These are phyloP conservation scores for Thunnus albacares DNA, from an alignment of 2,797 vertebrate species.

Conservation along the genomic window DNA sequence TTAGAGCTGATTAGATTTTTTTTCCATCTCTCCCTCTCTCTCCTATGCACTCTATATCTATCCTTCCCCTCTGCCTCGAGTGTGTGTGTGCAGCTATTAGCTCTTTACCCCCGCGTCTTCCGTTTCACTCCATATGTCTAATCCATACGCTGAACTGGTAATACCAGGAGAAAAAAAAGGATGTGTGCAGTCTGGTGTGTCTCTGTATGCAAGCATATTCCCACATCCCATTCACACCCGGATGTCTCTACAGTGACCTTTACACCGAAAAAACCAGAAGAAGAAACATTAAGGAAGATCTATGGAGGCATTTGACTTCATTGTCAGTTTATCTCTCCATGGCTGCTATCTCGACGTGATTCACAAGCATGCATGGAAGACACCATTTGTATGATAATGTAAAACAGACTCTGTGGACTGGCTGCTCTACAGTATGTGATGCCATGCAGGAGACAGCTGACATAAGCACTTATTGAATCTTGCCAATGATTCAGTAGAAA, in stretches of 20 bases:
- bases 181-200: constrained; percentile 6
- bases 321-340: constrained; percentile 50
- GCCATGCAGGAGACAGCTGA: constrained; percentile 64
- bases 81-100: constrained; percentile 23
- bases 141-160: constrained; percentile 34
- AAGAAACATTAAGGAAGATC: constrained; percentile 41
- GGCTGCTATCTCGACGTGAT: constrained; percentile 13
- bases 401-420: constrained; percentile 43
- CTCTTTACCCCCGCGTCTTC: constrained; percentile 28
- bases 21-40: background rate
- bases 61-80: constrained; percentile 1
- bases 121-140: constrained; percentile 10
- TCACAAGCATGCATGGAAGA: constrained; percentile 18
- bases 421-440: constrained; percentile 22
- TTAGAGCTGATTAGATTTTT: constrained; percentile 55
- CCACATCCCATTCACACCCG: constrained; percentile 2
- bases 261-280: constrained; percentile 11
- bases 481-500: constrained; percentile 40
- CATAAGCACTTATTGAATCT: constrained; percentile 63
- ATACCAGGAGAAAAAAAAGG: background rate
- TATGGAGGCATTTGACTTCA: constrained; percentile 42
- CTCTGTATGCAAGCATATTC: background rate
- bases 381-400: constrained; percentile 71
- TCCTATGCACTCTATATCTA: constrained; percentile 1
- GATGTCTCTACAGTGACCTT: constrained; percentile 39